phyloP scores from a whole-genome alignment of 2,888 invertebrate genomes.

The Acrobasis suavella region DNA sequence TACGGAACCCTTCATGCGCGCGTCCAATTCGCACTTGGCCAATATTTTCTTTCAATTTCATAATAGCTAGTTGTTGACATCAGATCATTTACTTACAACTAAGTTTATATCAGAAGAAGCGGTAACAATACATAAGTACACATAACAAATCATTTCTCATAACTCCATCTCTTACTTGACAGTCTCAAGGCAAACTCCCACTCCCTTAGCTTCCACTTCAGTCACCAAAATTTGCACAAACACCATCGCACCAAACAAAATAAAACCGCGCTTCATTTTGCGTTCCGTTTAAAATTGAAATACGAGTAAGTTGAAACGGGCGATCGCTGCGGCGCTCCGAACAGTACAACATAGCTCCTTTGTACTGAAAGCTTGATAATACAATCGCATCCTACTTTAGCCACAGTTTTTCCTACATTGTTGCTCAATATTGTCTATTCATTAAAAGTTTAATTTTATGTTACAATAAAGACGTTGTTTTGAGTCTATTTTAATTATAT shows the following conservation, averaged over 20 bases:
- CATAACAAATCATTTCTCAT: no score
- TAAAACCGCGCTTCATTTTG: not conserved
- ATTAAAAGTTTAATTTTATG: not conserved
- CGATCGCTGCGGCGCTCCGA: not conserved
- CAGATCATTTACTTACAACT: no score
- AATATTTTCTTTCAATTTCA: no score
- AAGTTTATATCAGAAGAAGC: no score
- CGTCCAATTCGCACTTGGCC: no score
- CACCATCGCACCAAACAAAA: not conserved
- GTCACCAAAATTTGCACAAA: not conserved
- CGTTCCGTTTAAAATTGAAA: not conserved
- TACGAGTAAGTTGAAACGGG: not conserved
- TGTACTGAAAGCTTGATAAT: slow-evolving; percentile 14
- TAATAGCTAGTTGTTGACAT: no score
- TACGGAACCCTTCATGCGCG: no score
- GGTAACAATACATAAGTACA: no score
- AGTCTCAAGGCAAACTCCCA: slow-evolving; percentile 9
- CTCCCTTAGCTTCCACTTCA: not conserved
- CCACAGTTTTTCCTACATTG: slow-evolving; percentile 5
- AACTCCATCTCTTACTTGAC: slow-evolving; percentile 13
- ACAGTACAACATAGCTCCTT: not conserved
- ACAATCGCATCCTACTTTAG: slow-evolving; percentile 7
- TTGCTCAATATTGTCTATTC: slow-evolving; percentile 7
- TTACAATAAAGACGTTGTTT: not conserved
- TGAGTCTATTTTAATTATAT: not conserved